Base-by-base conservation (phyloP, 2,797 vertebrate genomes). In the Clarias fuscus region DNA sequence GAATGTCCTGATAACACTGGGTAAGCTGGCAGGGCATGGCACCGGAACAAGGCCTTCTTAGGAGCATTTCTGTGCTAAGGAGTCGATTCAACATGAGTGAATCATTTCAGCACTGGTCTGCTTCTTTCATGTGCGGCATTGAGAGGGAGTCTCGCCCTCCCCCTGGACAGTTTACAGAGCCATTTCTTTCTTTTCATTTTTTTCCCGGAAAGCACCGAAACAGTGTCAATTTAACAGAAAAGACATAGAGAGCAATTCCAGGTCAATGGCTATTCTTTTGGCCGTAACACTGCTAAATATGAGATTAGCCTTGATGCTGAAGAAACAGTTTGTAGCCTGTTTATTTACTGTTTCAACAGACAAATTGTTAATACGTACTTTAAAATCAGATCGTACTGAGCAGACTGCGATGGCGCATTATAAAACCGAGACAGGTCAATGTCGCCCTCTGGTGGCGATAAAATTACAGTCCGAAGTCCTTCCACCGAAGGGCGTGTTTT, bases 371-470 rank as follows among this genome's bases (percentile, higher is more conserved):
- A 67, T 73, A 70, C 20, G 14, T 73, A 70, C 11, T 7, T 77
- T 77, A 0, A 6, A 77, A 37, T 30, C 1, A 59, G 17, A 33
- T 61, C 24, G 5, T 24, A 24, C 1, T 37, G 20, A 62, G 18
- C 33, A 8, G 3, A n/a, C 13, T 15, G 22, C 13, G 17, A 5
- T 65, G 15, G 18, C 48, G 48, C 48, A 1, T 48, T 58, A 18
- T 59, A 40, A 27, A 82, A 22, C 7, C 61, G 11, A 24, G 4
- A 37, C 18, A 14, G 4, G 1, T 24, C 13, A 56, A 11, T 30
- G 67, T 61, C 70, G 68, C 40, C 86, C 33, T 22, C 86, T 73
- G 40, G 40, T n/a, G 85, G 40, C 43, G n/a, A 56, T 5, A 37
- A 15, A n/a, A 64, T 13, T 65, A 24, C 78, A 62, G 8, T 1